Percentiles rank a stretch among this genome's conserved stretches.
phyloP scores from a whole-genome alignment of 2,888 invertebrate genomes.

The Blastobasis lacticolella region DNA sequence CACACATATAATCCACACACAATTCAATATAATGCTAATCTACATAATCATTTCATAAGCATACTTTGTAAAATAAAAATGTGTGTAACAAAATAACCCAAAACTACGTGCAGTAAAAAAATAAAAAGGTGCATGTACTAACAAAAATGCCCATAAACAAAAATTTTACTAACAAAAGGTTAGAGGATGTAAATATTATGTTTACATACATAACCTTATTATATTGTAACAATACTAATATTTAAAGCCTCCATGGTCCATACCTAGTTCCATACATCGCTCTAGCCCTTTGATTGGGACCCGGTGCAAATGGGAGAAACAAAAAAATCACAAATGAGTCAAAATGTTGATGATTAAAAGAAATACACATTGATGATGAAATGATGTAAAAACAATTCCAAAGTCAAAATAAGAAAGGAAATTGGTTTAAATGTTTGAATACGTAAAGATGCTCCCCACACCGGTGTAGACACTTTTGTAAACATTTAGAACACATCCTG shows the following conservation, averaged over 20 bases:
- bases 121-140: background rate
- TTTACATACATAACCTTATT: background rate
- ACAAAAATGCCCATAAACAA: background rate
- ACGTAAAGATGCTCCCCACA: no score
- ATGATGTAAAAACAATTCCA: no score
- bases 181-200: constrained; percentile 45
- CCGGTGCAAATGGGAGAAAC: constrained; percentile 42
- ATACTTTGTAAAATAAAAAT: no score
- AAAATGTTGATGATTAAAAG: background rate
- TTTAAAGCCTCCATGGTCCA: constrained; percentile 23
- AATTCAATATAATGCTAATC: background rate
- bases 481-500: no score
- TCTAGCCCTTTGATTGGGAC: constrained; percentile 63
- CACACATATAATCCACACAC: no score
- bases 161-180: constrained; percentile 38
- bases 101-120: background rate
- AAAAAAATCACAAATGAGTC: constrained; percentile 17
- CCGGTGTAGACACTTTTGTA: no score
- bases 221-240: background rate
- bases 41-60: background rate
- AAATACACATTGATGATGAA: no score
- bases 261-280: constrained; percentile 55
- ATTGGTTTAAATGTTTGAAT: no score
- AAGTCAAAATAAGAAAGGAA: no score
- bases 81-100: background rate